Percentiles rank a stretch among this genome's conserved stretches.
Conservation (phyloP, 2,797 vertebrate genomes). For the Cuniculus paca region DNA sequence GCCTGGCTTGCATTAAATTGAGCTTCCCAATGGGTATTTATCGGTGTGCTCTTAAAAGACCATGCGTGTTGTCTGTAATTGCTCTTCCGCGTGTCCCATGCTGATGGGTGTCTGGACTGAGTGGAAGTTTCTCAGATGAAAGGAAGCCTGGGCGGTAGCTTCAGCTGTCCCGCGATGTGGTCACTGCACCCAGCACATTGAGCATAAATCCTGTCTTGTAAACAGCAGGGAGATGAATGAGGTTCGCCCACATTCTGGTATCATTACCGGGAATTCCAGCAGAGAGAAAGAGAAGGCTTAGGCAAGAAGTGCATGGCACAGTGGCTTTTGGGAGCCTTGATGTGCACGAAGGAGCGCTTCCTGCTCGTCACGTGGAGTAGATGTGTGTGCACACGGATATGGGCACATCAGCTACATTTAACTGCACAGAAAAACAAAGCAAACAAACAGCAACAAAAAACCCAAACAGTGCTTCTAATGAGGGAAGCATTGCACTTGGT, state of each 20-base stretch:
- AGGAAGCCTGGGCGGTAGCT: constrained; percentile 82
- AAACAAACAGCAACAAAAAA: constrained; percentile 58
- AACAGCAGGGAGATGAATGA: constrained; percentile 88
- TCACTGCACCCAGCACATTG: constrained; percentile 88
- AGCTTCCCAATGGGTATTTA: constrained; percentile 89
- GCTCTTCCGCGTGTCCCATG: constrained; percentile 77
- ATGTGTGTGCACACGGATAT: not conserved
- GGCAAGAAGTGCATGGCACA: constrained; percentile 69
- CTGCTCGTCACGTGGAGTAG: not conserved
- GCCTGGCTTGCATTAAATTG: constrained; percentile 93
- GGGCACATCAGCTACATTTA: constrained; percentile 46
- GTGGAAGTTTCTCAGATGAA: constrained; percentile 88
- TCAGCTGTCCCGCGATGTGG: constrained; percentile 86
- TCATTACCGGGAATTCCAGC: constrained; percentile 84
- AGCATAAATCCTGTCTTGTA: constrained; percentile 89
- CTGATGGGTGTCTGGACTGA: constrained; percentile 85
- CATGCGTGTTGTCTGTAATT: constrained; percentile 87
- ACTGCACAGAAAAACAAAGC: constrained; percentile 46
- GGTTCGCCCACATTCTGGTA: constrained; percentile 84
- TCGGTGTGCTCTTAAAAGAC: constrained; percentile 88
- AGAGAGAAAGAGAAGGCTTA: constrained; percentile 80
- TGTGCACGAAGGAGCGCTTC: constrained; percentile 30
- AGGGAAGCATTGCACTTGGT: constrained; percentile 14
- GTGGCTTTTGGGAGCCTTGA: constrained; percentile 45
- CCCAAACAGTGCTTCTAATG: constrained; percentile 77